A percentile compares a stretch with the other conserved stretches of the same genome.
Conservation (phyloP, 2,113 vertebrate species). For the Lontra canadensis region DNA sequence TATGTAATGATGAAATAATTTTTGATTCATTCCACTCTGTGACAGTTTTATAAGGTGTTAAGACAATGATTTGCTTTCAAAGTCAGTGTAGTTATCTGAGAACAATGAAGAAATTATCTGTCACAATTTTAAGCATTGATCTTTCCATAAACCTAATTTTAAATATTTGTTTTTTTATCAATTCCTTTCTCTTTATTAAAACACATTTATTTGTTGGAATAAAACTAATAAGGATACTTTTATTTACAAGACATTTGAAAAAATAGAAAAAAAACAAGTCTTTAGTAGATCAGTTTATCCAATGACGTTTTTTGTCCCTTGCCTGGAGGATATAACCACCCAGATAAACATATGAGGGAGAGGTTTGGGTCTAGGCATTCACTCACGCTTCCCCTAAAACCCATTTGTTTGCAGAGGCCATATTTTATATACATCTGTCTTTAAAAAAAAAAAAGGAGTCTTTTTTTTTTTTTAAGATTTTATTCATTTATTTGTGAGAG, state of each 20-base stretch:
- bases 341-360: background rate
- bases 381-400: background rate
- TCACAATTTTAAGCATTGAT: background rate
- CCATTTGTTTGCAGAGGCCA: background rate
- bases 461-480: background rate
- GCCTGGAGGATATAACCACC: background rate
- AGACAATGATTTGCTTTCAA: background rate
- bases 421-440: background rate
- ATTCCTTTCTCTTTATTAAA: background rate
- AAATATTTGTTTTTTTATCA: background rate
- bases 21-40: background rate
- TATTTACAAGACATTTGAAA: constrained; percentile 25
- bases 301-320: background rate
- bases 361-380: background rate
- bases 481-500: no score
- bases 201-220: background rate
- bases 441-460: constrained; percentile 2
- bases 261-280: background rate
- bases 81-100: background rate
- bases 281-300: background rate
- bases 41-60: background rate
- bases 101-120: background rate
- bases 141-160: constrained; percentile 4
- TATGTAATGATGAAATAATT: background rate
- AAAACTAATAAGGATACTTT: background rate